phyloP scores from a whole-genome alignment of 2,113 vertebrate genomes.

The Alethe diademata region DNA sequence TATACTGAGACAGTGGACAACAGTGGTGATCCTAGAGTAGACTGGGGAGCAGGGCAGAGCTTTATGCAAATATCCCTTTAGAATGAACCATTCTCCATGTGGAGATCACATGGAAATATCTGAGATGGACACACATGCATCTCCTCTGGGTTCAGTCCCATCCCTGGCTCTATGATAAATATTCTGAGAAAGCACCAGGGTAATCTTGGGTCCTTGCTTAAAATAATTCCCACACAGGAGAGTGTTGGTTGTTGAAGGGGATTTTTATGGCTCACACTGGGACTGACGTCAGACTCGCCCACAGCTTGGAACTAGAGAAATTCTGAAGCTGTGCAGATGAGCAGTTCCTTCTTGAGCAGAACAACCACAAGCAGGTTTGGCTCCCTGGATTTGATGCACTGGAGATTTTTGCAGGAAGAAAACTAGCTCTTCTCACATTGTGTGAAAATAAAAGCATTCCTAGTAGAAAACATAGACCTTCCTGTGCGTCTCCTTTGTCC shows the following conservation, averaged over 20 bases:
- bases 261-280: neutral
- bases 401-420: neutral
- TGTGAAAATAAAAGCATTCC: neutral
- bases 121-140: neutral
- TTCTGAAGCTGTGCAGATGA: neutral
- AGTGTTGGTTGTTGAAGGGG: neutral
- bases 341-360: neutral
- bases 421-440: neutral
- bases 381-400: neutral
- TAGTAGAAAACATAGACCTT: neutral
- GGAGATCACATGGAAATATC: rapidly evolving
- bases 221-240: conserved; percentile 21
- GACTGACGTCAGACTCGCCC: conserved; percentile 2
- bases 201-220: neutral
- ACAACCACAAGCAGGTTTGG: neutral
- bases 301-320: neutral
- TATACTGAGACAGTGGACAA: neutral
- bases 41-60: neutral
- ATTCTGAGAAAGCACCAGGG: neutral
- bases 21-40: neutral
- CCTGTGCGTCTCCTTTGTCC: neutral
- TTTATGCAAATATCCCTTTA: rapidly evolving
- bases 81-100: rapidly evolving
- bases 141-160: neutral
- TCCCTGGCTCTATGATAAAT: neutral